Percentiles rank a stretch among this genome's conserved stretches.
Conservation (phyloP, 2,113 vertebrate species). For the Onychorhynchus coronatus region DNA sequence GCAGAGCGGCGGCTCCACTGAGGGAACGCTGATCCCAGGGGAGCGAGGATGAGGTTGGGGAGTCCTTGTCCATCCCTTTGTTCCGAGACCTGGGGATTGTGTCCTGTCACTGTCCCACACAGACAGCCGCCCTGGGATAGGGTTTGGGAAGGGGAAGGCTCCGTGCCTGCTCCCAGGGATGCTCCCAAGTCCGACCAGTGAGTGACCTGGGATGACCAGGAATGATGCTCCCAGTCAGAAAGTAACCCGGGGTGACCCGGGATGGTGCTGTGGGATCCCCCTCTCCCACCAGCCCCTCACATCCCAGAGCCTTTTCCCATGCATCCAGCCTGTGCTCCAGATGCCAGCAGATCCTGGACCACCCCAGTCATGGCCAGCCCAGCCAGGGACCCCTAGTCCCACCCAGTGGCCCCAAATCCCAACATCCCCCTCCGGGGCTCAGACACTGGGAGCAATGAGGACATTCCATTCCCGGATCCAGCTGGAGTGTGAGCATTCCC, state of each 20-base stretch:
- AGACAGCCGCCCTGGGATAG: not conserved
- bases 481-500: not conserved
- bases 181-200: not conserved
- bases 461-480: rapidly evolving
- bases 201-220: not conserved
- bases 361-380: not conserved
- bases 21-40: not conserved
- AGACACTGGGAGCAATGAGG: too few species aligned
- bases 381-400: not conserved
- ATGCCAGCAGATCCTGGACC: not conserved
- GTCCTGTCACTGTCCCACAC: rapidly evolving
- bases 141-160: not conserved
- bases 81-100: not conserved
- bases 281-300: not conserved
- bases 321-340: not conserved
- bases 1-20: rapidly evolving
- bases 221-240: not conserved
- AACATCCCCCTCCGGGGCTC: not conserved
- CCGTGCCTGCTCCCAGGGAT: not conserved
- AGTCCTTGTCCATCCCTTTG: not conserved
- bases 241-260: not conserved
- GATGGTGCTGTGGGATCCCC: not conserved
- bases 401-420: not conserved
- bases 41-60: not conserved
- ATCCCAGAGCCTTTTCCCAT: not conserved